These are phyloP conservation scores for Thymelicus acteon DNA, from an alignment of 2,888 invertebrate genomes.

Conservation along the genomic window DNA sequence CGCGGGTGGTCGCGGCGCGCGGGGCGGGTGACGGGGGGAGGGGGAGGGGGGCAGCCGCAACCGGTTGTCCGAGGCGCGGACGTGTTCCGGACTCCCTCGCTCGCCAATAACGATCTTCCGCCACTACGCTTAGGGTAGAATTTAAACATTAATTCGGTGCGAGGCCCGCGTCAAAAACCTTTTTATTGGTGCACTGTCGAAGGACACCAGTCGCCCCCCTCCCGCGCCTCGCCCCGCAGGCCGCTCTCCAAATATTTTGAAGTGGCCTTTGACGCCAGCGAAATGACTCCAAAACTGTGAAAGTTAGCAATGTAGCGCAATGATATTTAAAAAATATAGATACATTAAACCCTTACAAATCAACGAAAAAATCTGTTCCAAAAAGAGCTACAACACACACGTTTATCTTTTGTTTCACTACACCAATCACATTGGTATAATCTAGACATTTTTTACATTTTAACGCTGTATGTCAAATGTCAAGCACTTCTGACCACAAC, in stretches of 20 bases:
- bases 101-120: conserved; percentile 48
- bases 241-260: conserved; percentile 44
- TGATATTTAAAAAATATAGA: no score
- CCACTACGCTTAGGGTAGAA: conserved; percentile 42
- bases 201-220: conserved; percentile 51
- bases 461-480: no score
- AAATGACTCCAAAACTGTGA: conserved; percentile 40
- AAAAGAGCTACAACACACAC: no score
- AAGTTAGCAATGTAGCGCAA: conserved; percentile 40
- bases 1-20: conserved; percentile 39
- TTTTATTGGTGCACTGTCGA: conserved; percentile 61
- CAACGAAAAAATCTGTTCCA: no score
- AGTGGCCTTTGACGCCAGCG: conserved; percentile 46
- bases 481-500: no score
- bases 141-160: conserved; percentile 37
- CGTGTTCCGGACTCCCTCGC: conserved; percentile 36
- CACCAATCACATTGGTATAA: no score
- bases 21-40: conserved; percentile 42
- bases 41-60: conserved; percentile 41
- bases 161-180: conserved; percentile 60
- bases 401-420: no score
- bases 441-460: no score
- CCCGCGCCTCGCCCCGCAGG: conserved; percentile 40
- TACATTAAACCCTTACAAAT: no score
- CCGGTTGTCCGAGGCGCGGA: conserved; percentile 54